Base-by-base conservation (phyloP, 2,113 vertebrate species). In the Brachypodius melanocephalos region DNA sequence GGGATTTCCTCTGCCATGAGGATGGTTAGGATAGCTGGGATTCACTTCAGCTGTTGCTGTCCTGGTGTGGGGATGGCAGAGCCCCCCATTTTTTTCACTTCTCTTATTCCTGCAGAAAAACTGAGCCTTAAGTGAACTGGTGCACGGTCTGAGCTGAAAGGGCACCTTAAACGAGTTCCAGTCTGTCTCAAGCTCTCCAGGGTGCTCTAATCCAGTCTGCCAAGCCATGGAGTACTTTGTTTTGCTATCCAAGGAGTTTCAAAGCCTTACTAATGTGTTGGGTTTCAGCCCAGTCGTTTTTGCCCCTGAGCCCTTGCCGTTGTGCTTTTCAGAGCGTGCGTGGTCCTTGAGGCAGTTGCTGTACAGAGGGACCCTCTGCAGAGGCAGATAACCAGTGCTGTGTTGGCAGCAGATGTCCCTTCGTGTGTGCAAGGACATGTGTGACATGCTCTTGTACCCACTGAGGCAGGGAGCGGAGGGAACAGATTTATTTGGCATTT, bases 171-270 rank as follows among this genome's bases (percentile, higher is more conserved):
- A 85, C 52, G 67, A 65, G 18, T 91, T 87, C 42, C 34, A 73
- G 80, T 22, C 71, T 69, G 81, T 45, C 69, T 84, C 24, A 57
- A 20, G 62, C 85, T 83, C 93, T 91, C 89, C 46, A 32, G 83
- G 54, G 90, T 89, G 69, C 74, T 65, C 54, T 96, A 88, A 93
- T 96, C 71, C 3, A 3, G 61, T 88, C 74, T 91, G 85, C 85
- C 67, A 85, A 85, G 54, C 89, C 38, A 6, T 38, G 26, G 32
- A 89, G 51, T 46, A 55, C 76, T 81, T 93, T 62, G 72, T 92
- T 93, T 85, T 76, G 58, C 58, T 61, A n/a, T 76, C 77, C 66
- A 45, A 93, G 49, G 58, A 62, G 40, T 71, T 95, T 91, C 86
- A 95, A 95, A 96, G 86, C 89, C 51, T 91, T 89, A 57, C 46